Percentiles rank a stretch among this genome's conserved stretches.
These are phyloP conservation scores for Atherinomorus stipes DNA, from an alignment of 2,113 vertebrate species.

Conservation along the genomic window DNA sequence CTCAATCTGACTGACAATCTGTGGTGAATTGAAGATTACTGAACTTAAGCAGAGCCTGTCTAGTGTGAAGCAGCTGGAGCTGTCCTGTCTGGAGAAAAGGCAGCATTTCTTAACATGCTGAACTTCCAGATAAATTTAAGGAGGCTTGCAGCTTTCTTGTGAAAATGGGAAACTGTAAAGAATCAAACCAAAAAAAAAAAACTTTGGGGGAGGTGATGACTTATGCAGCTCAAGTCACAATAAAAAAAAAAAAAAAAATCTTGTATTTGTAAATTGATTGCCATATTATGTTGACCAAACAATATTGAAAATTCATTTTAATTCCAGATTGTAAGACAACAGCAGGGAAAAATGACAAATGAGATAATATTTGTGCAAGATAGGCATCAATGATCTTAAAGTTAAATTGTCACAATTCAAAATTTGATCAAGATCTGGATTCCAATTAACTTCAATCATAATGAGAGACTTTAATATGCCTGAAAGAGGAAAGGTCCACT, in stretches of 20 bases:
- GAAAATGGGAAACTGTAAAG: too few species aligned
- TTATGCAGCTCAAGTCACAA: neutral
- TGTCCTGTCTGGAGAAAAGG: neutral
- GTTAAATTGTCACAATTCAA: too few species aligned
- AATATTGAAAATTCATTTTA: too few species aligned
- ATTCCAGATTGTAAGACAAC: too few species aligned
- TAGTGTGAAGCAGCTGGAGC: neutral
- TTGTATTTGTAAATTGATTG: neutral
- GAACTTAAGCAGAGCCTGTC: neutral
- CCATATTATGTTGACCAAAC: too few species aligned
- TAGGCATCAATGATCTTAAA: too few species aligned
- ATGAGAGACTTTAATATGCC: neutral
- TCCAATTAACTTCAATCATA: neutral
- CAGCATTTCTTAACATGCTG: too few species aligned
- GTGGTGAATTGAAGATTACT: neutral
- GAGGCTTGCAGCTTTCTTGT: too few species aligned
- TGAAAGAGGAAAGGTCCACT: neutral
- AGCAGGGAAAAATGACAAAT: too few species aligned
- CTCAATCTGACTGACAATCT: neutral
- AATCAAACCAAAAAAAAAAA: too few species aligned
- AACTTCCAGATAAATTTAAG: too few species aligned
- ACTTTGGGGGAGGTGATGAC: neutral
- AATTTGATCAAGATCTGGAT: neutral
- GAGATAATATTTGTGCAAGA: too few species aligned
- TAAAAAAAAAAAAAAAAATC: neutral